These are phyloP conservation scores for Fulmarus glacialis DNA, from an alignment of 2,113 vertebrate species.

Conservation along the genomic window DNA sequence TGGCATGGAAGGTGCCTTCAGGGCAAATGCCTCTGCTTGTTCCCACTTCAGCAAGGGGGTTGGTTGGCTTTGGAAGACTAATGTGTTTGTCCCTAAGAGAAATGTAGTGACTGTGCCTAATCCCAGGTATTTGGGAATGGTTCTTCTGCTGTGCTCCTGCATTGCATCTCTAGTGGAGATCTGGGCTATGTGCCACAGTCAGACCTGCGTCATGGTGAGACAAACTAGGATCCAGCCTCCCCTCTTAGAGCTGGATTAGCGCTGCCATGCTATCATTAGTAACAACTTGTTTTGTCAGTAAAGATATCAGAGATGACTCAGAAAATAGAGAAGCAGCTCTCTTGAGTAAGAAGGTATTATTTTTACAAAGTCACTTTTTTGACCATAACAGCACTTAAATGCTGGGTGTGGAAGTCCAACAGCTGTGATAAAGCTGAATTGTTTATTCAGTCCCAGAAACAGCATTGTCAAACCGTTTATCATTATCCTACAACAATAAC, in stretches of 20 bases:
- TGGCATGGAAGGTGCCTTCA: not conserved
- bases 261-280: not conserved
- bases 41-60: not conserved
- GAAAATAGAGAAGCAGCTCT: not conserved
- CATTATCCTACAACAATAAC: not conserved
- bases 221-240: not conserved
- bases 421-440: conserved; percentile 3
- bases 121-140: not conserved
- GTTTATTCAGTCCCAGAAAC: conserved; percentile 21
- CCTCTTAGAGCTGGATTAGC: not conserved
- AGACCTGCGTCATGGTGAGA: not conserved
- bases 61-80: not conserved
- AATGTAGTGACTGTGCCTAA: not conserved
- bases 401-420: not conserved
- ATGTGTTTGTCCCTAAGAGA: not conserved
- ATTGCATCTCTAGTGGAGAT: not conserved
- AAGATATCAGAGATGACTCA: not conserved
- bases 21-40: not conserved
- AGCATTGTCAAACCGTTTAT: not conserved
- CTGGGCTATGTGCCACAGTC: accelerated
- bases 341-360: not conserved
- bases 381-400: not conserved
- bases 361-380: conserved; percentile 20
- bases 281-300: not conserved
- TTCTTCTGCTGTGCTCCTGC: not conserved